Percentiles rank a stretch among this genome's conserved stretches.
These are phyloP conservation scores for Drosophila trapezifrons DNA, from an alignment of 1,140 invertebrate species.

Conservation along the genomic window DNA sequence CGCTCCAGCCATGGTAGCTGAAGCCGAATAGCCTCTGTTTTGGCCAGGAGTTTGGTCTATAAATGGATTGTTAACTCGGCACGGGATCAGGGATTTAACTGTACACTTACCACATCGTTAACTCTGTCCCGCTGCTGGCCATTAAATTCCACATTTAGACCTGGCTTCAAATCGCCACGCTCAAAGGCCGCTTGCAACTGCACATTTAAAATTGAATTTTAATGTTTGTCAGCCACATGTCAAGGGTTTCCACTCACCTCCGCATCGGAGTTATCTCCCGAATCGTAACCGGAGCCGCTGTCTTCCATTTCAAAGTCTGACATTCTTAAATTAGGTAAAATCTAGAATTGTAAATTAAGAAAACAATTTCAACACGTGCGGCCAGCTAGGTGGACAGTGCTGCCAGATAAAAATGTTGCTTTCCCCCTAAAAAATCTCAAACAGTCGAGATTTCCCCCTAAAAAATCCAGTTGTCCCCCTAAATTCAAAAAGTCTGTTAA, in stretches of 20 bases:
- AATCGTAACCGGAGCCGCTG: constrained; percentile 72
- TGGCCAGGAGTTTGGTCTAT: constrained; percentile 88
- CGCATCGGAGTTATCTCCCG: constrained; percentile 77
- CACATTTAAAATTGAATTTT: constrained; percentile 32
- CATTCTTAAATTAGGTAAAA: constrained; percentile 55
- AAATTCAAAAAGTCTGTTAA: too few relatives aligned
- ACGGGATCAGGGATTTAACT: not conserved
- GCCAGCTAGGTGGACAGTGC: constrained; percentile 19
- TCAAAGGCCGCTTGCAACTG: constrained; percentile 94
- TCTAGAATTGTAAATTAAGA: constrained; percentile 34
- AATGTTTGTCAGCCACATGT: not conserved
- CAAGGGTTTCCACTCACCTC: constrained; percentile 44
- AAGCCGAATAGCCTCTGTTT: constrained; percentile 89
- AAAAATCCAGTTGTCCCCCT: too few relatives aligned
- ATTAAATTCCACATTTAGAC: constrained; percentile 89
- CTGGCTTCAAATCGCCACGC: constrained; percentile 91
- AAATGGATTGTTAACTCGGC: constrained; percentile 73
- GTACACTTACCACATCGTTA: constrained; percentile 88
- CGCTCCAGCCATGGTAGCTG: constrained; percentile 94
- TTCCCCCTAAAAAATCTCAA: too few relatives aligned
- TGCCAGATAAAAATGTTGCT: too few relatives aligned
- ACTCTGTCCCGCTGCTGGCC: constrained; percentile 85
- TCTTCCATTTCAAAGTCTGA: constrained; percentile 74
- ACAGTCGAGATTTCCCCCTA: too few relatives aligned
- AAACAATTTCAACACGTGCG: constrained; percentile 75